Percentiles rank a stretch among this genome's conserved stretches.
phyloP scores from a whole-genome alignment of 2,888 invertebrate species.

The Lamellibrachia columna region DNA sequence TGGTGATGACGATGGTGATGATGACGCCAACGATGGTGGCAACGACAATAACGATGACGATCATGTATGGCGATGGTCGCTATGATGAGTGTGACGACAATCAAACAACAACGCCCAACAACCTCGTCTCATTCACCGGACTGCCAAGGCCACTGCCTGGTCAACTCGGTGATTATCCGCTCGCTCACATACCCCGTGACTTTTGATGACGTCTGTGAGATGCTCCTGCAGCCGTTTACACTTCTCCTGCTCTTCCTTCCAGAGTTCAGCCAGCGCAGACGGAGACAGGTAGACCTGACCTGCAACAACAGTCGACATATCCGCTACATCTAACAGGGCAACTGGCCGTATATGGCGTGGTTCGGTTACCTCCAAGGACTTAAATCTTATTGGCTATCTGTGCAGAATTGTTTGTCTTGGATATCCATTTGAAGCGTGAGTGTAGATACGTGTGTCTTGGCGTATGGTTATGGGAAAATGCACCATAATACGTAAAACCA shows the following conservation, averaged over 20 bases:
- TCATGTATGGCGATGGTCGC: too few relatives aligned
- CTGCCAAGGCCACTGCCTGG: background rate
- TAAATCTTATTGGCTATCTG: background rate
- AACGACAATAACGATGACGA: too few relatives aligned
- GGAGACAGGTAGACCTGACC: constrained; percentile 35
- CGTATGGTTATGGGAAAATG: background rate
- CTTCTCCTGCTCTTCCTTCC: constrained; percentile 34
- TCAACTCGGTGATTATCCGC: background rate
- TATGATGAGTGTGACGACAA: too few relatives aligned
- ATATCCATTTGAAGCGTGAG: background rate
- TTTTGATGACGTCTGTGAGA: constrained; percentile 24
- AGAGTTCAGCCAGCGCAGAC: constrained; percentile 31
- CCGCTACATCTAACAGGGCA: background rate
- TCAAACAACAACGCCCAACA: too few relatives aligned
- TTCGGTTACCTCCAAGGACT: background rate
- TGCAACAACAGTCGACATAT: background rate
- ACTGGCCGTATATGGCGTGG: background rate
- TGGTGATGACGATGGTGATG: too few relatives aligned
- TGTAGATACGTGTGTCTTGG: background rate
- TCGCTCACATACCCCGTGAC: constrained; percentile 28
- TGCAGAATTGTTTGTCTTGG: background rate
- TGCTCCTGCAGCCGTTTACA: constrained; percentile 27
- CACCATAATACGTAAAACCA: background rate
- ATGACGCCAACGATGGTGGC: too few relatives aligned
- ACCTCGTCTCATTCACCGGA: too few relatives aligned